Percentiles rank a stretch among this genome's conserved stretches.
Evolutionary conservation across 2,797 vertebrate species (phyloP).

Genomic region (Caiman crocodilus): DNA sequence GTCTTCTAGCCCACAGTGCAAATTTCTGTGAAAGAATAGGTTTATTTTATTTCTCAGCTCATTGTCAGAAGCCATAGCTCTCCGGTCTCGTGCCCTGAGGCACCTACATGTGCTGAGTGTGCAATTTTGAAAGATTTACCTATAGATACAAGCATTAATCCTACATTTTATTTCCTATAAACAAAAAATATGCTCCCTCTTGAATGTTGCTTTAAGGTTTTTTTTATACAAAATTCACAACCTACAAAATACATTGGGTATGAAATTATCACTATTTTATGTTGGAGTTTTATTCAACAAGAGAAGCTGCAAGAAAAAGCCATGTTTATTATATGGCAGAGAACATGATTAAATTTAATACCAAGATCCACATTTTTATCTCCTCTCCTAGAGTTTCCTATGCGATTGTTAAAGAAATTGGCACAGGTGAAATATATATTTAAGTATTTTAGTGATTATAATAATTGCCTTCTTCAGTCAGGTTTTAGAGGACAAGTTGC

Average conservation of each 20-base stretch:
- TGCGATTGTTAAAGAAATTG: background rate
- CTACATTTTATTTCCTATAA: background rate
- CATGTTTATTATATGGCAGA: background rate
- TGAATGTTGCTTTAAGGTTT: background rate
- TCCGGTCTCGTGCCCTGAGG: background rate
- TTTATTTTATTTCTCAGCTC: background rate
- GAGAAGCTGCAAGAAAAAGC: background rate
- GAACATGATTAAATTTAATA: background rate
- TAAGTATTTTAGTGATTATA: background rate
- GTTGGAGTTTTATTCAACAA: background rate
- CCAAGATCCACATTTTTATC: background rate
- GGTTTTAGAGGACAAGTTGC: background rate
- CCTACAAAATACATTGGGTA: background rate
- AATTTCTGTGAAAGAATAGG: background rate
- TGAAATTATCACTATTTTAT: background rate
- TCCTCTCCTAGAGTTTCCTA: background rate
- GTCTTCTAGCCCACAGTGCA: background rate
- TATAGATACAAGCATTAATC: background rate
- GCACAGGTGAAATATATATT: background rate
- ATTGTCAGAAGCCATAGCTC: background rate
- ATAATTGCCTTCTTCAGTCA: background rate
- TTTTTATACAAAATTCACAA: background rate
- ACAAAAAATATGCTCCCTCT: background rate
- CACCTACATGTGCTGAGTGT: accelerated
- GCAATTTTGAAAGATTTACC: background rate